Conservation (phyloP, 2,888 invertebrate species). For the Cerastis leucographa region DNA sequence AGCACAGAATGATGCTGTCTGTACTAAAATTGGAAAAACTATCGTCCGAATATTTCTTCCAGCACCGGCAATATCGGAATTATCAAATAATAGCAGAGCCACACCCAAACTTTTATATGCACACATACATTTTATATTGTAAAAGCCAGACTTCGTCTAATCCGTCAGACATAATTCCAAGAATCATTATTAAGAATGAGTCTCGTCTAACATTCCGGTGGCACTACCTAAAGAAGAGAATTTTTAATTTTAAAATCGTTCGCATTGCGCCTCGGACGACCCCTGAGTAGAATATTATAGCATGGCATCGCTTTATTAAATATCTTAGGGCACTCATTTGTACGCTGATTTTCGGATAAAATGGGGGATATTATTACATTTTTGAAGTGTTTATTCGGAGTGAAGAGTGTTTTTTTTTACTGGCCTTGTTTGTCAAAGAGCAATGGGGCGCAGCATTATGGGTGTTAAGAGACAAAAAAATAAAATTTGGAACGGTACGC, state of each 20-base stretch:
- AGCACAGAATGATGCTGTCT: too few species aligned
- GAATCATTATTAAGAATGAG: constrained; percentile 35
- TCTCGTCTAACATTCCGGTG: constrained; percentile 32
- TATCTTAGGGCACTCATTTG: constrained; percentile 37
- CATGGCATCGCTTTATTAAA: constrained; percentile 59
- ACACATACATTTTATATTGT: neutral
- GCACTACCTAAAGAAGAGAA: constrained; percentile 53
- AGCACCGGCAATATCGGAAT: too few species aligned
- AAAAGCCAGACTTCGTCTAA: neutral
- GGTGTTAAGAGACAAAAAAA: too few species aligned
- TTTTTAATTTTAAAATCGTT: constrained; percentile 71
- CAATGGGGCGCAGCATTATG: too few species aligned
- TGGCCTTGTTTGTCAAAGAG: too few species aligned
- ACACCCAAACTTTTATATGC: neutral
- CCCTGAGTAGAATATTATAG: constrained; percentile 52
- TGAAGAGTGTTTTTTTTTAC: neutral
- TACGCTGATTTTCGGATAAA: constrained; percentile 30
- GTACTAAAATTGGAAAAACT: too few species aligned
- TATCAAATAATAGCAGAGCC: too few species aligned
- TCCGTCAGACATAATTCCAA: constrained; percentile 6
- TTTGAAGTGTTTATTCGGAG: constrained; percentile 5
- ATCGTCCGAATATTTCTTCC: too few species aligned
- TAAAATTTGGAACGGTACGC: too few species aligned
- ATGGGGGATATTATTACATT: constrained; percentile 22
- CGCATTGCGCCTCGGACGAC: constrained; percentile 52